Evolutionary conservation across 2,113 vertebrate species (phyloP).

Genomic region (Campylorhamphus procurvoides): DNA sequence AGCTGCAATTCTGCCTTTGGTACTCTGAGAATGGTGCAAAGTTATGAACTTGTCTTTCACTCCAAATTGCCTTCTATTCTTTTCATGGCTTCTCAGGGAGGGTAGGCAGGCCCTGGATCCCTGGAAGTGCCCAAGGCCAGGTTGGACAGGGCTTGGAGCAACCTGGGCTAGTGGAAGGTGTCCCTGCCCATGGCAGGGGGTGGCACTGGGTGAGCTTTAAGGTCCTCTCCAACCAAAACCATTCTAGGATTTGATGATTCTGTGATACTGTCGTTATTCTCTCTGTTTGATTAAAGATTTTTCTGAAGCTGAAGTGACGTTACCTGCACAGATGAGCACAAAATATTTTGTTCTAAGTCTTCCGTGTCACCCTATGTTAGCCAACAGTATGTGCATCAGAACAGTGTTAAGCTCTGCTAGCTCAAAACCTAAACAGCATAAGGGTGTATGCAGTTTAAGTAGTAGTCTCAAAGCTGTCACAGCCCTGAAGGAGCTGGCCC

Average conservation of each 20-base stretch:
- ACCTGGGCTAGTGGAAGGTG: accelerated
- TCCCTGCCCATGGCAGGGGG: neutral
- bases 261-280: neutral
- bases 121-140: neutral
- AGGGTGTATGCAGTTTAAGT: neutral
- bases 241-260: neutral
- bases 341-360: neutral
- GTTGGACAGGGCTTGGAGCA: neutral
- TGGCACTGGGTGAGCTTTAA: neutral
- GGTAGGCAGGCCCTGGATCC: neutral
- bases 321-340: accelerated
- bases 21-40: neutral
- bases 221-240: neutral
- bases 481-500: neutral
- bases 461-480: neutral
- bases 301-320: neutral
- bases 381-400: neutral
- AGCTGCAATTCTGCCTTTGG: neutral
- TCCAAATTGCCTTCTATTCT: neutral
- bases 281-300: neutral
- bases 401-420: neutral
- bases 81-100: neutral
- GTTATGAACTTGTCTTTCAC: neutral
- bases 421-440: neutral
- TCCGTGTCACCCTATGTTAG: neutral